Evolutionary conservation across 92 coral and sea anemone genomes (phyloP).

Genomic region (Palythoa caribaeorum): DNA sequence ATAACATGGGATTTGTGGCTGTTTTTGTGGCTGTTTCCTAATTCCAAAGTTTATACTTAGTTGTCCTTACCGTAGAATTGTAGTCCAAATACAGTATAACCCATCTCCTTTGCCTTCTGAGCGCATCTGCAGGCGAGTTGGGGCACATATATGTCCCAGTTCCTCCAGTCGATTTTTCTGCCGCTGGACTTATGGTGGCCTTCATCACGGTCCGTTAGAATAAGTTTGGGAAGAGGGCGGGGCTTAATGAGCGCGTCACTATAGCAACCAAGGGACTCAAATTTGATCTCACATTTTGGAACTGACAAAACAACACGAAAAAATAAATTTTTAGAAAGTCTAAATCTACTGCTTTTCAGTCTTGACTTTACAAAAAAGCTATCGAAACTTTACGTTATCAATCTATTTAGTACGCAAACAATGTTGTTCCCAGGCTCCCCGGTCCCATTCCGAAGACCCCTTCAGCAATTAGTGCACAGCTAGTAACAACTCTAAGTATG

Average conservation of each 20-base stretch:
- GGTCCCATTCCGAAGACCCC: no score
- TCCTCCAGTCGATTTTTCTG: constrained; percentile 42
- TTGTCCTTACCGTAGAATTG: constrained; percentile 50
- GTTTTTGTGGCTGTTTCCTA: no score
- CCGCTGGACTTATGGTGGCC: constrained; percentile 15
- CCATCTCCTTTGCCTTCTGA: constrained; percentile 15
- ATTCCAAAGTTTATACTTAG: no score
- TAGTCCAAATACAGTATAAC: constrained; percentile 34
- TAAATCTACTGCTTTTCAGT: neutral
- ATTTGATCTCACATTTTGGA: constrained; percentile 28
- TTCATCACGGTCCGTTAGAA: constrained; percentile 30
- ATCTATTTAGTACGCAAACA: no score
- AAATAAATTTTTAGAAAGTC: no score
- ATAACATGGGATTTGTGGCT: no score
- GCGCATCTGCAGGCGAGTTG: constrained; percentile 56
- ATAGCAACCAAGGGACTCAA: constrained; percentile 44
- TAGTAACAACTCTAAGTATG: no score
- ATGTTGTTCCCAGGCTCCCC: no score
- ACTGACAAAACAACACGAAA: neutral
- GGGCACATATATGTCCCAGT: constrained; percentile 40
- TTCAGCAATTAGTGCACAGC: no score
- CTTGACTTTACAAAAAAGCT: neutral
- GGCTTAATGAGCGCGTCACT: neutral
- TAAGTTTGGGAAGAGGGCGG: constrained; percentile 35
- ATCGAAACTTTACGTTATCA: no score